A percentile compares a stretch with the other conserved stretches of the same genome.
Evolutionary conservation across 2,888 invertebrate species (phyloP).

Genomic region (Scaptomyza polygonia): DNA sequence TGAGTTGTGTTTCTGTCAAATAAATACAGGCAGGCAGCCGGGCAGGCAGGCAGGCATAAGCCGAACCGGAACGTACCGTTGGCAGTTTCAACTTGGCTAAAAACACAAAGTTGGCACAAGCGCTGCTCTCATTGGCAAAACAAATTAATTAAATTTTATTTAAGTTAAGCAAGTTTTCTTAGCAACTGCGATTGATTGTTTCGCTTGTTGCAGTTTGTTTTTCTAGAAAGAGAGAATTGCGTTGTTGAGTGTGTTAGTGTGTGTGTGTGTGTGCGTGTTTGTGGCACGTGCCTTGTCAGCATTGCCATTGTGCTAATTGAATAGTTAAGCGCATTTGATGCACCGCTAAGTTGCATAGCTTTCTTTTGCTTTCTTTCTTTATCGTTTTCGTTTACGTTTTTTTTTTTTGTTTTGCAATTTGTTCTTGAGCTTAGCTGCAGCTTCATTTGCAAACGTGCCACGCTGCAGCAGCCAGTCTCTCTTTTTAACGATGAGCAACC

Average conservation of each 20-base stretch:
- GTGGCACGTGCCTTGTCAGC: conserved; percentile 34
- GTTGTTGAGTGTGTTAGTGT: neutral
- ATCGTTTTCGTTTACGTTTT: too few species aligned
- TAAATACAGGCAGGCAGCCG: conserved; percentile 41
- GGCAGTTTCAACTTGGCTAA: conserved; percentile 28
- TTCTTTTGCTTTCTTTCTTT: neutral
- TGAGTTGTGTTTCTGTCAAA: neutral
- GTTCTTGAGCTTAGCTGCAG: conserved; percentile 12
- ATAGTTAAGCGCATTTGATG: conserved; percentile 68
- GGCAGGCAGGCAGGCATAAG: conserved; percentile 38
- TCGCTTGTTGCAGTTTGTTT: conserved; percentile 30
- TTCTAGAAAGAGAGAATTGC: neutral
- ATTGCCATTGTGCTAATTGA: conserved; percentile 62
- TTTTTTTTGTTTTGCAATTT: too few species aligned
- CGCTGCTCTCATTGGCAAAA: conserved; percentile 31
- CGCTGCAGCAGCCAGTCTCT: neutral
- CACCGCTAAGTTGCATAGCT: conserved; percentile 30
- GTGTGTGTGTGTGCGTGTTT: conserved; percentile 1
- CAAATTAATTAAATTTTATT: conserved; percentile 73
- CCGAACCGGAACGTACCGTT: conserved; percentile 3
- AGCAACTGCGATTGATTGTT: conserved; percentile 64
- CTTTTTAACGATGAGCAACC: conserved; percentile 16
- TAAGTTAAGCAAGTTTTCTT: conserved; percentile 38
- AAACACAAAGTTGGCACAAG: conserved; percentile 10
- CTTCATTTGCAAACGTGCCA: conserved; percentile 34